Base-by-base conservation (phyloP, 2,888 invertebrate genomes). In the Copidosoma aretas region DNA sequence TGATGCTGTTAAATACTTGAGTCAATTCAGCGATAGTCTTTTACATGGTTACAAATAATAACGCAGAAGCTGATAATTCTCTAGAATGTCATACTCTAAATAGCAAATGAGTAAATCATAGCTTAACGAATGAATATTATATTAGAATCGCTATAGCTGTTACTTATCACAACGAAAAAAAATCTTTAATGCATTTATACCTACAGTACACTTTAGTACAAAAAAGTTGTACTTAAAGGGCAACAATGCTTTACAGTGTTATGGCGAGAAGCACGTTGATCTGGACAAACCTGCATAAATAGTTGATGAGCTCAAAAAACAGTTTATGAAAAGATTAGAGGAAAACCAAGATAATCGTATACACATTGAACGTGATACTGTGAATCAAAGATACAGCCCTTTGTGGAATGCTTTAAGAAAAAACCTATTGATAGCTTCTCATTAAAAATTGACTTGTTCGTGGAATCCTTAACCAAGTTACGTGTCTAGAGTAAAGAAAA, bases 21-120 rank as follows among this genome's bases (percentile, higher is more conserved):
- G 68, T 58, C 17, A 60, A 5, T 64, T 72, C 46, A 68, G 69
- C 10, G 61, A 70, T 10, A 75, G 75, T 60, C 65, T 76, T 19
- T 53, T 76, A 39, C 22, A 51, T 15, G 43, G 21, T 65, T 1
- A 64, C 66, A 10, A 69, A 64, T 22, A 71, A 71, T 24, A 15
- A 24, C 5, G 69, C 59, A 1, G 64, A 71, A 57, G 43, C 56
- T 0, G 51, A 8, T 54, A 12, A 65, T 21, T 14, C 56, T 1
- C 12, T 61, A 1, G 46, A 64, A 15, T 49, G 32, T 15, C 46
- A 49, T 19, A 19, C 10, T 1, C 10, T 64, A 22, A 51, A 32
- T 15, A 57, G 46, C 10, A 58, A 68, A 60, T 25, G 53, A 25
- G 39, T 64, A 4, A 39, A 58, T 39, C 21, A 19, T 5, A 46